Evolutionary conservation across 2,113 vertebrate genomes (phyloP).

Genomic region (Ictidomys tridecemlineatus): DNA sequence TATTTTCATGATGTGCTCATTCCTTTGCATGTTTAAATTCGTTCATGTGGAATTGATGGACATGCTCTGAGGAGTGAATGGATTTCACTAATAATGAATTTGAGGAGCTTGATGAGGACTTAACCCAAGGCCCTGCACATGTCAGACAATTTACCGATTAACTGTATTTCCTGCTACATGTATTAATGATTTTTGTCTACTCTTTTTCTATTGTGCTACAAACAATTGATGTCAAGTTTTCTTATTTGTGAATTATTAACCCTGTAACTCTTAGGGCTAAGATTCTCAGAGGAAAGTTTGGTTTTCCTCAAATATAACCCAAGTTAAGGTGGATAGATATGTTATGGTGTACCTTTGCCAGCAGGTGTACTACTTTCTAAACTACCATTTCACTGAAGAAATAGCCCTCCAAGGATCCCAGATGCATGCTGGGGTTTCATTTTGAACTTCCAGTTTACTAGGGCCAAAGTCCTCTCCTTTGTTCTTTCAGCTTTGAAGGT

Average conservation of each 20-base stretch:
- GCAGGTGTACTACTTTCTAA: constrained; percentile 44
- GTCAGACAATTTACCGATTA: no score
- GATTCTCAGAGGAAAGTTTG: neutral
- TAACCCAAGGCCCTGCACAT: no score
- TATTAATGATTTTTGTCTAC: neutral
- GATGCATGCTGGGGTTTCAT: neutral
- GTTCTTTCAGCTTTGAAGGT: constrained; percentile 12
- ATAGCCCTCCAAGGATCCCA: neutral
- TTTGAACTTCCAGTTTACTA: neutral
- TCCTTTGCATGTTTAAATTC: neutral
- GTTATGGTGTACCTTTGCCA: neutral
- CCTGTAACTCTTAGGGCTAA: neutral
- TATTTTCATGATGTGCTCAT: neutral
- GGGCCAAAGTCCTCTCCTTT: neutral
- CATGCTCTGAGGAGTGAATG: neutral
- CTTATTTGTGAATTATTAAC: neutral
- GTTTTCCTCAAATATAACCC: neutral
- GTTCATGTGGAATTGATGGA: neutral
- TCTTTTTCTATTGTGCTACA: neutral
- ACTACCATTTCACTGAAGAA: neutral
- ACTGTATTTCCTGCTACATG: no score
- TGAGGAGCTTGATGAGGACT: no score
- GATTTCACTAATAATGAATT: neutral
- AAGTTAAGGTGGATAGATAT: neutral
- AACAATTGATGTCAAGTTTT: neutral